A percentile compares a stretch with the other conserved stretches of the same genome.
These are phyloP conservation scores for Hipposideros larvatus DNA, from an alignment of 2,797 vertebrate species.

Conservation along the genomic window DNA sequence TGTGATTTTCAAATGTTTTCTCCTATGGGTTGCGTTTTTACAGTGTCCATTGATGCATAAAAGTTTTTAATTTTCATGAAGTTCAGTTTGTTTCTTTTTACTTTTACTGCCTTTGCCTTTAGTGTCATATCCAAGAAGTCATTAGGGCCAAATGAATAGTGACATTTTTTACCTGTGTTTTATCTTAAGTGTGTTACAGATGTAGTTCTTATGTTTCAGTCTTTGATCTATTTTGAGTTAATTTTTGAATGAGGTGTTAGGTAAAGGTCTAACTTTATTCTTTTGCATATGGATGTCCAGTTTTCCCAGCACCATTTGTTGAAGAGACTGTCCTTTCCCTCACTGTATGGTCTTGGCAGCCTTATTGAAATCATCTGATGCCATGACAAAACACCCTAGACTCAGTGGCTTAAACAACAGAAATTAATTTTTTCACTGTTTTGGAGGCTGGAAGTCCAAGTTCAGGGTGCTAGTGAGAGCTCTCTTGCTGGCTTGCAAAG, in stretches of 20 bases:
- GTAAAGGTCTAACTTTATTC: neutral
- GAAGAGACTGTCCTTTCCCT: neutral
- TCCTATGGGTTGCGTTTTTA: slow-evolving; percentile 9
- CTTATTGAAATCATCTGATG: neutral
- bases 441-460: neutral
- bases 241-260: neutral
- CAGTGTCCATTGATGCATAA: neutral
- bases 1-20: slow-evolving; percentile 17
- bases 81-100: slow-evolving; percentile 12
- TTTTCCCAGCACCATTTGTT: slow-evolving; percentile 25
- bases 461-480: neutral
- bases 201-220: slow-evolving; percentile 28
- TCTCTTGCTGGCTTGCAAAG: neutral
- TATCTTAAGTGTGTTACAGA: neutral
- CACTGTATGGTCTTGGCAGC: neutral
- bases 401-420: neutral
- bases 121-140: slow-evolving; percentile 4
- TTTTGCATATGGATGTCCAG: neutral
- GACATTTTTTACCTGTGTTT: neutral
- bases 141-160: neutral
- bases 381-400: neutral
- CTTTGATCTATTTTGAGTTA: slow-evolving; percentile 14
- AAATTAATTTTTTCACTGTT: neutral
- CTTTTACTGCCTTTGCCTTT: neutral
- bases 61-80: slow-evolving; percentile 42